A percentile compares a stretch with the other conserved stretches of the same genome.
These are phyloP conservation scores for Melanotaenia boesemani DNA, from an alignment of 2,797 vertebrate species.

Conservation along the genomic window DNA sequence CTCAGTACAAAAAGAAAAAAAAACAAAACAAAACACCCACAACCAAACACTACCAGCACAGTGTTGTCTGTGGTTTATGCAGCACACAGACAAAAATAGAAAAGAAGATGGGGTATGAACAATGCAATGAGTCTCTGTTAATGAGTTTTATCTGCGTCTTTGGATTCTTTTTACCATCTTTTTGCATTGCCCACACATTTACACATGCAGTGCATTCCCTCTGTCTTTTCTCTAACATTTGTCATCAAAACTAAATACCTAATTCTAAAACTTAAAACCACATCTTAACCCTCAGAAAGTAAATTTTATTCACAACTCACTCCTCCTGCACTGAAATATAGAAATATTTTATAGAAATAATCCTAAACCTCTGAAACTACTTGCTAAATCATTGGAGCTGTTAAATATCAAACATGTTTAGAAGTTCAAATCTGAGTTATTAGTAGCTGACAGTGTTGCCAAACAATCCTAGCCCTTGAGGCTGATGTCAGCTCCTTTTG, in stretches of 20 bases:
- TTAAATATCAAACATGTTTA: neutral
- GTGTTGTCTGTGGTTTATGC: slow-evolving; percentile 41
- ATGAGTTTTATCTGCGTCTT: slow-evolving; percentile 52
- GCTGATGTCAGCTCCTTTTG: neutral
- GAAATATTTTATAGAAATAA: neutral
- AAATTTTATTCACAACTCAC: neutral
- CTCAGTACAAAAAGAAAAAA: slow-evolving; percentile 44
- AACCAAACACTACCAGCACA: slow-evolving; percentile 42
- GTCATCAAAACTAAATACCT: neutral
- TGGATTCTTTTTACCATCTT: neutral
- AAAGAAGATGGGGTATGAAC: slow-evolving; percentile 48
- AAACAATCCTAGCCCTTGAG: neutral
- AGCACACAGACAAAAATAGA: slow-evolving; percentile 64
- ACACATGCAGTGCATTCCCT: neutral
- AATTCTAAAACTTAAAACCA: neutral
- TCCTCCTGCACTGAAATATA: neutral
- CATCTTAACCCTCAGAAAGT: neutral
- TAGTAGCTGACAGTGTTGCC: neutral
- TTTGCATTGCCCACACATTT: neutral
- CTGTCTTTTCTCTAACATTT: neutral
- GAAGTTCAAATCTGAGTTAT: slow-evolving; percentile 1
- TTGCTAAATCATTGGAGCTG: neutral
- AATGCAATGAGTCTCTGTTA: slow-evolving; percentile 30
- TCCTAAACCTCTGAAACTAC: neutral
- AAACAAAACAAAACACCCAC: neutral